Evolutionary conservation across 2,113 vertebrate genomes (phyloP), one percentile per base, ranked within the genome.

Genomic region (Apus apus): DNA sequence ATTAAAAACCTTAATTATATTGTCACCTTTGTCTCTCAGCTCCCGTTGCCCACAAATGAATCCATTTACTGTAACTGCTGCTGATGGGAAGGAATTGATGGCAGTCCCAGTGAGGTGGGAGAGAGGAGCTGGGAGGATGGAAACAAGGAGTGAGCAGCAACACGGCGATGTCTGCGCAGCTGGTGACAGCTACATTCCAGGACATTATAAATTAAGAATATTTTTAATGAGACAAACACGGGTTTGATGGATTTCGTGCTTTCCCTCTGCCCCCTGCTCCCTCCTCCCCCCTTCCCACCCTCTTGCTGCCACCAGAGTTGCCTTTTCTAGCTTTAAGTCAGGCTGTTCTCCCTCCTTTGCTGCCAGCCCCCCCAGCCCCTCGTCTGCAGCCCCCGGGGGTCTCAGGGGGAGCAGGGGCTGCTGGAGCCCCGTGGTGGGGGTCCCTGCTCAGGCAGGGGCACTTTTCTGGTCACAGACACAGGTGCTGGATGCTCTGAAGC

Each of bases 1-100:
- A 99, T 99, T 99, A 99, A 99, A 99, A 99, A 98, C 98, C 98
- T 98, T 99, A 99, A 99, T 99, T 99, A 99, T 99, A 98, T 98
- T 99, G 99, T 99, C 98, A 99, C 98, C 98, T 98, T 98, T 98
- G 98, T 98, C 98, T 98, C 98, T 97, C 95, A 94, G 96, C 97
- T 98, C 96, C 94, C 93, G 91, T 96, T 98, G 98, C 98, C 97
- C 96, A 98, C 97, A 98, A 97, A 98, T 98, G 97, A 98, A 98
- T 99, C 98, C 98, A 98, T 98, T 98, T 98, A 98, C 97, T 98
- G 96, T 97, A 98, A 98, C 97, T 98, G 94, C 97, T 64, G 96
- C 96, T 98, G 98, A 98, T 98, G 97, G 97, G 95, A 97, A 98
- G 97, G 98, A 98, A 98, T 98, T 98, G 98, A 98, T 98, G 97